Base-by-base conservation (phyloP, 1,140 invertebrate species). In the Cotesia chilonis region DNA sequence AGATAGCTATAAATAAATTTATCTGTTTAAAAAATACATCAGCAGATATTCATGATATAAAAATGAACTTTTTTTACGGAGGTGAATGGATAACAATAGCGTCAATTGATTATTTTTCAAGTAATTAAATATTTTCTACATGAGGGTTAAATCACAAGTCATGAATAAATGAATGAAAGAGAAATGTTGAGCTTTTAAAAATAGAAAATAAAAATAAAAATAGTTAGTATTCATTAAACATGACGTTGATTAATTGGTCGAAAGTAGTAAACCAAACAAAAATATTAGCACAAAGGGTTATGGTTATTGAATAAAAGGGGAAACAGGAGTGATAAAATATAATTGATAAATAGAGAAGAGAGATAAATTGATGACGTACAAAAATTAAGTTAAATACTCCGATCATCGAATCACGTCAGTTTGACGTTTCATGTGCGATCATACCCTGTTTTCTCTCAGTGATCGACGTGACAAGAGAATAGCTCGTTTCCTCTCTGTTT, bases 321-420 rank as follows among this genome's bases (percentile, higher is more conserved):
- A 14, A 55, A 59, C 17, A 59, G 12, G 12, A 9, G 4, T 20
- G 9, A 20, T 28, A 28, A 28, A 17, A 28, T 59, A 59, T 59
- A 17, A 59, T 20, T 20, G 20, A 59, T 20, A 59, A 17, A 20
- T 14, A 28, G 28, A 59, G 57, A 17, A 59, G 57, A 17, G 28
- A 59, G 17, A 59, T 17, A 59, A 20, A 59, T 28, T 20, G 57
- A 59, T 59, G 57, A 59, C 20, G 9, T 59, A 59, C 57, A 17
- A 59, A 9, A 59, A 20, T 59, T 35, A 20, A 20, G 14, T 59
- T 20, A 59, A 59, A 59, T 59, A 28, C 57, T 17, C 36, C 54
- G 12, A 55, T 14, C 9, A 59, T 59, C 20, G 14, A 59, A 59
- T 59, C 57, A 7, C 57, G 57, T 59, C 57, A 59, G 57, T 59